phyloP scores from a whole-genome alignment of 2,797 vertebrate species.

The Siniperca obscura region DNA sequence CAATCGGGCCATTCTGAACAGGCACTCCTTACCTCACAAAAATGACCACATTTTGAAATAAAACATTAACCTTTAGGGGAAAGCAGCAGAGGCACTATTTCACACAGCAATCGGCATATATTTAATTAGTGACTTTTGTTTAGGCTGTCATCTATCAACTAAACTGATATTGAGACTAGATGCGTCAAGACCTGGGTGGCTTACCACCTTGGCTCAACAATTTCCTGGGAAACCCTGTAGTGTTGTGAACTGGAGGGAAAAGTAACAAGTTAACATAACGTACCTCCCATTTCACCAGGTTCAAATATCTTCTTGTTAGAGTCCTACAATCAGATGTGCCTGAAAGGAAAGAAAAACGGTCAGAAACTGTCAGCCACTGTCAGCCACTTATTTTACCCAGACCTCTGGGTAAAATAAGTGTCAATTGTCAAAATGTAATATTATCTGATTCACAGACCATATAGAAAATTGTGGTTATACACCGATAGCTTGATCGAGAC shows the following conservation, averaged over 20 bases:
- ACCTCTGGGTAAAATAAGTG: not conserved
- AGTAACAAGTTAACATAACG: conserved; percentile 17
- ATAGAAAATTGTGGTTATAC: accelerated
- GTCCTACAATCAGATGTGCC: conserved; percentile 20
- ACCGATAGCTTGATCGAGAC: no score
- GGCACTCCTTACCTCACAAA: not conserved
- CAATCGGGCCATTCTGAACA: no score
- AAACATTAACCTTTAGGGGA: not conserved
- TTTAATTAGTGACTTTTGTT: not conserved
- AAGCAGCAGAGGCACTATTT: no score
- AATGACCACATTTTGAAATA: not conserved
- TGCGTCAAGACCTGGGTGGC: no score
- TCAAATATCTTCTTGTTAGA: not conserved
- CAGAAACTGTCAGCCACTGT: not conserved
- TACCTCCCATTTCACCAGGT: conserved; percentile 80
- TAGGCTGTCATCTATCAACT: not conserved
- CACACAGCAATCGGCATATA: not conserved
- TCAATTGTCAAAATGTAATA: not conserved
- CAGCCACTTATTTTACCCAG: not conserved
- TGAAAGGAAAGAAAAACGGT: conserved; percentile 18
- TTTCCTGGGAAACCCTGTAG: not conserved
- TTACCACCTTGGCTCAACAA: no score
- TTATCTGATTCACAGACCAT: not conserved
- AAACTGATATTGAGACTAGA: not conserved
- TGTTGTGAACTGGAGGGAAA: not conserved